Base-by-base conservation (phyloP, 2,797 vertebrate genomes). In the Phylloscopus collybita region DNA sequence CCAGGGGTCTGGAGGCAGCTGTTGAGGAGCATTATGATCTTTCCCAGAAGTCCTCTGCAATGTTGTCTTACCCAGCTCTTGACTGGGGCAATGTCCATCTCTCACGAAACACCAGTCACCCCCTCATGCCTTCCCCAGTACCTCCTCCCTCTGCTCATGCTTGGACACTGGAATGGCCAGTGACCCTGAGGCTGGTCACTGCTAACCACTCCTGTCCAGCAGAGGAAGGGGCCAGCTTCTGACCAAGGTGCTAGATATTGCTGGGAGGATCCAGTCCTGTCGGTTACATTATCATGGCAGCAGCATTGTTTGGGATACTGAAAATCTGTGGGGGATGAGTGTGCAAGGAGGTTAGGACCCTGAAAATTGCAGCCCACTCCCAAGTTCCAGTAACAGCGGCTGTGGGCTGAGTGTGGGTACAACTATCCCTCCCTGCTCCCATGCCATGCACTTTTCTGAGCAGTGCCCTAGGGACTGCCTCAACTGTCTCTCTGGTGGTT, bases 81-180 rank as follows among this genome's bases (percentile, higher is more conserved):
- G 23, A 13, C 2, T 34, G 29, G 8, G 27, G 34, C 0, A 0
- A 47, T 13, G 7, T 10, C 53, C 32, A 11, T 9, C 4, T 67
- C 36, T 54, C 44, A 65, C 18, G 57, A 38, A 14, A 3, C 3
- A 8, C 5, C 27, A 16, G 7, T 7, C 21, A 34, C n/a, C 4
- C 75, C 26, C 22, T 34, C 21, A 32, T 15, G 44, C 38, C 15
- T 64, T 61, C 30, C 26, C 15, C 44, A 47, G 34, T 9, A 42
- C 44, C 15, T 47, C 10, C 5, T 53, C 32, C 16, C 36, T 70
- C 51, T 67, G 38, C 22, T 80, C 1, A 0, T 10, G 17, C 12
- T 38, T 23, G 42, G 29, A 26, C 29, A 50, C 25, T 0, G 62
- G 50, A 67, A 36, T 4, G 18, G 34, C 54, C 25, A 4, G 2